Percentiles rank a stretch among this genome's conserved stretches.
Evolutionary conservation across 2,797 vertebrate species (phyloP).

Genomic region (Cossypha polioptera): DNA sequence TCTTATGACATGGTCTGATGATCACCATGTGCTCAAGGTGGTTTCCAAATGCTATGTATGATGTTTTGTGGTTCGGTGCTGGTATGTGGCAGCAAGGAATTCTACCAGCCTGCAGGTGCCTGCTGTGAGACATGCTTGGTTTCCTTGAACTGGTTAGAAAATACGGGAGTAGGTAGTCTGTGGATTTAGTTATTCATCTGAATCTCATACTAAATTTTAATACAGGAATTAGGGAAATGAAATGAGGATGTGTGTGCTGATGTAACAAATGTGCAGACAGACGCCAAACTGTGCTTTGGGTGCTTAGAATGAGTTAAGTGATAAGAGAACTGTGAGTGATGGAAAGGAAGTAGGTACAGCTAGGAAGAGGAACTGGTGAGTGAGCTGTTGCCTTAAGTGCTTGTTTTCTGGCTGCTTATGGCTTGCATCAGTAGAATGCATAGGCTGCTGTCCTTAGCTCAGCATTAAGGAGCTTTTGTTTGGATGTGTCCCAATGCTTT

Average conservation of each 20-base stretch:
- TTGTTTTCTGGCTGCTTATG: neutral
- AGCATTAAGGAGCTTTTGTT: neutral
- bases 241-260: conserved; percentile 53
- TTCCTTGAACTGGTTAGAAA: neutral
- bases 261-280: neutral
- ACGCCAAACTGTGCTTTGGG: neutral
- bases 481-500: neutral
- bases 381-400: neutral
- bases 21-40: neutral
- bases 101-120: neutral
- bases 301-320: neutral
- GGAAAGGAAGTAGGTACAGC: conserved; percentile 30
- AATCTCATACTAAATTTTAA: neutral
- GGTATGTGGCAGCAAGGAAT: neutral
- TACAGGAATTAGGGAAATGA: conserved; percentile 28
- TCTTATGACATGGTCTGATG: conserved; percentile 2
- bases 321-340: conserved; percentile 3
- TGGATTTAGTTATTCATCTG: neutral
- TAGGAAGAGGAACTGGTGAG: conserved; percentile 41
- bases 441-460: neutral
- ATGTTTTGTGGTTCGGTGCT: neutral
- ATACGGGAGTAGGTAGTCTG: neutral
- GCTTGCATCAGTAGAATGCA: neutral
- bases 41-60: neutral
- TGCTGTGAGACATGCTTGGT: neutral